These are phyloP conservation scores for Anorthoa munda DNA, from an alignment of 2,888 invertebrate genomes.

Conservation along the genomic window DNA sequence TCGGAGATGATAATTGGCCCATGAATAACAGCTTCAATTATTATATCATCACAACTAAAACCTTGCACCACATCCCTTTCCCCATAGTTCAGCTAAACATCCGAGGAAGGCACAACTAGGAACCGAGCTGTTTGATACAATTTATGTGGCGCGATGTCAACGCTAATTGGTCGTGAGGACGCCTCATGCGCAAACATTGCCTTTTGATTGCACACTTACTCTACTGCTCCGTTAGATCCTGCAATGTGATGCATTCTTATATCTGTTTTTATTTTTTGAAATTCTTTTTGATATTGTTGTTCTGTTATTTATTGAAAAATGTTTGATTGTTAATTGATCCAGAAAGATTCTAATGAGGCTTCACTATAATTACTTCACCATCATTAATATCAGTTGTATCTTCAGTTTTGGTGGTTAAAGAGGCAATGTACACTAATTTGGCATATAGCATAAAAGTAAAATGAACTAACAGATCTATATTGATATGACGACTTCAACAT, in stretches of 20 bases:
- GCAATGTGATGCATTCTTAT: constrained; percentile 43
- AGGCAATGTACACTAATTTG: neutral
- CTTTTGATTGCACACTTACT: constrained; percentile 81
- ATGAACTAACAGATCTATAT: too few relatives aligned
- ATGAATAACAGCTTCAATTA: neutral
- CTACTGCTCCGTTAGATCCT: constrained; percentile 51
- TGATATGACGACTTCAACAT: neutral
- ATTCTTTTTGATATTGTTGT: constrained; percentile 15
- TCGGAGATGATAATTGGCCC: neutral
- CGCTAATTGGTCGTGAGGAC: constrained; percentile 87
- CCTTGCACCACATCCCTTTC: neutral
- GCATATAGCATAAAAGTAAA: too few relatives aligned
- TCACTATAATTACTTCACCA: neutral
- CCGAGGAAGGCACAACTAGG: constrained; percentile 60
- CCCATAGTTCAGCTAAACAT: constrained; percentile 58
- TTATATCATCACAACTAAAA: neutral
- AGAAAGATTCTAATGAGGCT: too few relatives aligned
- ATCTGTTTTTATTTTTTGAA: constrained; percentile 14
- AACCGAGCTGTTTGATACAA: constrained; percentile 82
- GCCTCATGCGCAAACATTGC: constrained; percentile 80
- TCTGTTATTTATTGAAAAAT: constrained; percentile 5
- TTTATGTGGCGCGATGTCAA: constrained; percentile 84
- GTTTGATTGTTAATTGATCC: neutral
- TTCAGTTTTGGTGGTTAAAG: neutral
- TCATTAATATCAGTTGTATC: neutral